Base-by-base conservation (phyloP, 2,888 invertebrate species). In the Malachius bipustulatus region DNA sequence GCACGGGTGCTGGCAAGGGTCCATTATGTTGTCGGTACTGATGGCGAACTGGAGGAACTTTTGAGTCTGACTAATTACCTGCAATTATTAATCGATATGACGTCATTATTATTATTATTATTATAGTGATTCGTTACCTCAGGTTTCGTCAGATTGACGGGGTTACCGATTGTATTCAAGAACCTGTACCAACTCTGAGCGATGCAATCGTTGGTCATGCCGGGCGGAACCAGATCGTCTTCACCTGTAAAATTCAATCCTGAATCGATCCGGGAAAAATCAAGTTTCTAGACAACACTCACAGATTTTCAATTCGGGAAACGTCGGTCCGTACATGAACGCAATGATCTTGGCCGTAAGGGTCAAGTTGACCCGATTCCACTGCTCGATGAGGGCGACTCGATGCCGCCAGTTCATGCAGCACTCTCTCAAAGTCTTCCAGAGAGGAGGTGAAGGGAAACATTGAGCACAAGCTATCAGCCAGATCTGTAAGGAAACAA, bases 181-280 rank as follows among this genome's bases (percentile, higher is more conserved):
- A 96, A 82, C 40, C 96, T 75, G 64, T 90, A 96, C 96, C 96
- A 96, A 51, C 85, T 82, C 66, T 97, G 96, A 38, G 88, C 83
- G 26, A 94, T 78, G 40, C 89, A 88, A 57, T 91, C 88, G 40
- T 84, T 77, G 28, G 77, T 74, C 84, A 94, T 93, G 33, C 80
- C 81, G 1, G 69, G 59, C 2, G 91, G 88, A 38, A 93, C 82
- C 30, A 93, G 62, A 57, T 93, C 91, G 50, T 93, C 91, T 44
- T 90, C 90, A 43, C 77, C 89, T 88, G 49, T 19, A 56, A 52
- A n/a, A n/a, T n/a, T n/a, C n/a, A n/a, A n/a, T n/a, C n/a, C n/a
- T n/a, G n/a, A n/a, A n/a, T n/a, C n/a, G n/a, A n/a, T n/a, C n/a
- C n/a, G n/a, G n/a, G n/a, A n/a, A n/a, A n/a, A n/a, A n/a, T n/a